Percentiles rank a stretch among this genome's conserved stretches.
Conservation (phyloP, 1,140 invertebrate genomes). For the Cotesia chilonis region DNA sequence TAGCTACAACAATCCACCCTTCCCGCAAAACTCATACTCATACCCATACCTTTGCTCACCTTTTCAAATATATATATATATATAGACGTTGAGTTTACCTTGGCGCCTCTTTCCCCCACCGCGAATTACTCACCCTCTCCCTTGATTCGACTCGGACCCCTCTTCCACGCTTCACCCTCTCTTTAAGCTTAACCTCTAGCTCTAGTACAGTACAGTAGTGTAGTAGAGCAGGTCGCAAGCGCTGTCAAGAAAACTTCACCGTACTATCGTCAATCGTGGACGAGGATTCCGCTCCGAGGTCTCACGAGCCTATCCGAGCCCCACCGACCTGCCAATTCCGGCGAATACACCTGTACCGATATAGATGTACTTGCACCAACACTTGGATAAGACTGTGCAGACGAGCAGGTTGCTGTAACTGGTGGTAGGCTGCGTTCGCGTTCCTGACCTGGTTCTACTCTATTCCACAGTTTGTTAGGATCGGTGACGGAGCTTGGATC, state of each 20-base stretch:
- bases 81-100: slow-evolving; percentile 27
- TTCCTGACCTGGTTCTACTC: slow-evolving; percentile 61
- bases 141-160: slow-evolving; percentile 9
- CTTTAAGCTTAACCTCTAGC: not conserved
- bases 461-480: slow-evolving; percentile 58
- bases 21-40: not conserved
- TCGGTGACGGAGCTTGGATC: slow-evolving; percentile 53
- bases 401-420: not conserved
- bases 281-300: slow-evolving; percentile 3
- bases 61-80: too few relatives aligned
- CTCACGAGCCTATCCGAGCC: slow-evolving; percentile 19
- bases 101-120: slow-evolving; percentile 29
- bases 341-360: slow-evolving; percentile 38
- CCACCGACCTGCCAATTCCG: slow-evolving; percentile 29
- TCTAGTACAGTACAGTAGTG: slow-evolving; percentile 3
- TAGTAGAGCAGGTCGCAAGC: not conserved
- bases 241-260: not conserved
- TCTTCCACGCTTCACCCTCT: not conserved
- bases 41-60: not conserved
- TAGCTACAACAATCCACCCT: not conserved
- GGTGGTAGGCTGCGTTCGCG: slow-evolving; percentile 42
- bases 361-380: not conserved
- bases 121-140: not conserved
- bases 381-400: not conserved
- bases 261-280: too few relatives aligned